Percentiles rank a stretch among this genome's conserved stretches.
Evolutionary conservation across 2,888 invertebrate species (phyloP).

Genomic region (Parapristionchus giblindavisi): DNA sequence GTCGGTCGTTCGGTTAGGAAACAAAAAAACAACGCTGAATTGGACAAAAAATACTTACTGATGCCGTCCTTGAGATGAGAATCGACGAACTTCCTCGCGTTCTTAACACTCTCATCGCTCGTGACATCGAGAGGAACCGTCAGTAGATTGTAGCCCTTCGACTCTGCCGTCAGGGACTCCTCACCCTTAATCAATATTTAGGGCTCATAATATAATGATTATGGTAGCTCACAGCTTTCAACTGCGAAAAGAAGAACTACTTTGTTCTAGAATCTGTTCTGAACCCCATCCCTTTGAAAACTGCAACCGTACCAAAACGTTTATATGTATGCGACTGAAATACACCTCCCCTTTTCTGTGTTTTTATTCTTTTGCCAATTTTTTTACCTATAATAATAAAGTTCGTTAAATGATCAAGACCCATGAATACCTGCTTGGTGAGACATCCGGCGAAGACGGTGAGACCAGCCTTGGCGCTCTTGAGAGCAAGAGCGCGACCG

Average conservation of each 20-base stretch:
- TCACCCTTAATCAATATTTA: slow-evolving; percentile 72
- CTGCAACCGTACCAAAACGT: no score
- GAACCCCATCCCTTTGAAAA: no score
- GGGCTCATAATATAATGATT: no score
- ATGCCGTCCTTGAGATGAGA: slow-evolving; percentile 43
- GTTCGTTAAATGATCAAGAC: background rate
- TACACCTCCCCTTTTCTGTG: no score
- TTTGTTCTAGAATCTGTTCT: no score
- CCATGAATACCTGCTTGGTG: slow-evolving; percentile 17
- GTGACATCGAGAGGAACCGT: slow-evolving; percentile 81
- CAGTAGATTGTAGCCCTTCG: slow-evolving; percentile 72
- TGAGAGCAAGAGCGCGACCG: slow-evolving; percentile 31
- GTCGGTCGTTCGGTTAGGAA: no score
- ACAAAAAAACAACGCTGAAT: no score
- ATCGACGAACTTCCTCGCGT: slow-evolving; percentile 78
- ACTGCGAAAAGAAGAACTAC: no score
- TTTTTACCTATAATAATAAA: no score
- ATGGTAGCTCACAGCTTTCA: no score
- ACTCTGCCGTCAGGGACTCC: slow-evolving; percentile 72
- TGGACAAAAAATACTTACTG: slow-evolving; percentile 40
- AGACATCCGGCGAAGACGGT: slow-evolving; percentile 37
- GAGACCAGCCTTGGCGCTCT: slow-evolving; percentile 32
- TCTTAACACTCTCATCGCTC: slow-evolving; percentile 77
- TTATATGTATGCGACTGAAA: no score
- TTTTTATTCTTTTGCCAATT: no score